Conservation (phyloP, 2,113 vertebrate genomes). For the Globicephala melas region DNA sequence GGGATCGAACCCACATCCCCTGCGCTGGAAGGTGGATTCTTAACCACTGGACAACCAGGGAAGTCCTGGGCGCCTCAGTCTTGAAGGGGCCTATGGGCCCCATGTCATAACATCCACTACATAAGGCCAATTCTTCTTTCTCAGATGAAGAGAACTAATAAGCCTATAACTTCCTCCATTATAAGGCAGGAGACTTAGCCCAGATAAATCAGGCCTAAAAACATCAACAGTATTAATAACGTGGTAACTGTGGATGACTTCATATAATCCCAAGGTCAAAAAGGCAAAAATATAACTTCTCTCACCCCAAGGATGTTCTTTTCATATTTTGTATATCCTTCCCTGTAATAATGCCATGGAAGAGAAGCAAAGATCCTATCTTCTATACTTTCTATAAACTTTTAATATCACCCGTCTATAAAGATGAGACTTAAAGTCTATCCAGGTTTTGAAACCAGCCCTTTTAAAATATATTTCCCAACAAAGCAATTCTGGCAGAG, state of each 20-base stretch:
- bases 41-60: too few relatives aligned
- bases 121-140: conserved; percentile 11
- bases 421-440: not conserved
- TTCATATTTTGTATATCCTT: conserved; percentile 17
- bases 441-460: not conserved
- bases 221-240: not conserved
- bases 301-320: not conserved
- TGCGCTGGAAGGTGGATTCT: too few relatives aligned
- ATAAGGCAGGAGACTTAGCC: not conserved
- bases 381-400: not conserved
- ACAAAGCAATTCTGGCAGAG: not conserved
- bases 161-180: not conserved
- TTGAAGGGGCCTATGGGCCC: not conserved
- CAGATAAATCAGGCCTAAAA: conserved; percentile 16
- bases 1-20: too few relatives aligned
- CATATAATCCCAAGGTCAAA: not conserved
- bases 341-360: not conserved
- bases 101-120: not conserved
- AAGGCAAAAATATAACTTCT: not conserved
- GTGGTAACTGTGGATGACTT: not conserved
- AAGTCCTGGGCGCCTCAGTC: not conserved
- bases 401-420: not conserved
- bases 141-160: not conserved
- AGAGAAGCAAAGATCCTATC: not conserved
- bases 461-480: not conserved